Base-by-base conservation (phyloP, 2,113 vertebrate species). In the Meriones unguiculatus region DNA sequence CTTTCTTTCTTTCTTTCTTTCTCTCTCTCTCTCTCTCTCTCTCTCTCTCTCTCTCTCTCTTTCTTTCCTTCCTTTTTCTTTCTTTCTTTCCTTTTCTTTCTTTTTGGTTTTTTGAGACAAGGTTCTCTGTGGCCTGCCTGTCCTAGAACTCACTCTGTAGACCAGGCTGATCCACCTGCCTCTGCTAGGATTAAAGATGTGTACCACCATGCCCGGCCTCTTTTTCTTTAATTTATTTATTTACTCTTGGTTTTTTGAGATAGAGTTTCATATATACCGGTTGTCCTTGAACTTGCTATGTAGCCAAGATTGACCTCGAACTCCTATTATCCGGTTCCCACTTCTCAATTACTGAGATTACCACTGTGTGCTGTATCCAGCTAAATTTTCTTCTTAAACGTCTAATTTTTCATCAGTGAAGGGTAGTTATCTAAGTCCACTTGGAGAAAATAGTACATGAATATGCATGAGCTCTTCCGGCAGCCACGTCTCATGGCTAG, bases 301-400 rank as follows among this genome's bases (percentile, higher is more conserved):
- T 59, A 30, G 35, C 72, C 72, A 41, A 77, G 28, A 38, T 59
- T 89, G 72, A 14, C 57, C 72, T 76, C 9, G 10, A 89, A 64
- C 72, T 62, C 4, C 10, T 41, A 64, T 76, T 32, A 57, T 64
- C 57, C n/a, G 6, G 28, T 22, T 10, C 35, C 28, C 17, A 30
- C 17, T 72, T 76, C 54, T 59, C 38, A 64, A 35, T 10, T 50
- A 15, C 30, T 64, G 57, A 57, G 72, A 89, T 50, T 24, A 50
- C 20, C 41, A 41, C 14, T 7, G 13, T 85, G n/a, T 38, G 22
- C 57, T 59, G 41, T 41, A 38, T 17, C 65, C n/a, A 62, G 87
- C 54, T 84, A 41, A 35, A 52, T 90, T 85, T 89, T 76, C 90
- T 81, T 50, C 50, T 92, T 93, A 82, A 77, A 64, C 50, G 46